Evolutionary conservation across 1,140 invertebrate species (phyloP).

Genomic region (Drosophila hydei): DNA sequence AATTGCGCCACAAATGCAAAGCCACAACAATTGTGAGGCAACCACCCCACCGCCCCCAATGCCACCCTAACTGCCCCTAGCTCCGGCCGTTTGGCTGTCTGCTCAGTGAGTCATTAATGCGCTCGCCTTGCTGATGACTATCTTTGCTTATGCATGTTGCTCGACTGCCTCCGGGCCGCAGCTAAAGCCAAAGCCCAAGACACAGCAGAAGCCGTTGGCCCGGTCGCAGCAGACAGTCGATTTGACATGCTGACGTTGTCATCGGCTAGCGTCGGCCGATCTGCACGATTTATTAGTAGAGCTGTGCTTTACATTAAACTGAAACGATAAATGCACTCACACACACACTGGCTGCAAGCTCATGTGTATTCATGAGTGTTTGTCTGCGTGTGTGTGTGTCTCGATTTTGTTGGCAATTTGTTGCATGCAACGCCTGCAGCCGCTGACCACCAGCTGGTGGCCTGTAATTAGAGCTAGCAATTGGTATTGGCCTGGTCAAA

Average conservation of each 20-base stretch:
- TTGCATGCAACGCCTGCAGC: slow-evolving; percentile 38
- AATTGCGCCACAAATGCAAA: slow-evolving; percentile 79
- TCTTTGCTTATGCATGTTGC: slow-evolving; percentile 74
- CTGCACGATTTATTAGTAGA: slow-evolving; percentile 67
- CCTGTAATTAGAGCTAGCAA: slow-evolving; percentile 39
- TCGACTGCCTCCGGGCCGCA: slow-evolving; percentile 28
- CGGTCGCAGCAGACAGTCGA: slow-evolving; percentile 13
- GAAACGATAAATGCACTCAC: background rate
- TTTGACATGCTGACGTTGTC: slow-evolving; percentile 65
- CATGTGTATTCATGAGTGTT: background rate
- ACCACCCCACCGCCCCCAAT: background rate
- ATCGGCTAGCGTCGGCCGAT: slow-evolving; percentile 61
- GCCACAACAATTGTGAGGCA: slow-evolving; percentile 69
- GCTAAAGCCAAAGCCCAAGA: background rate
- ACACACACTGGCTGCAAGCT: slow-evolving; percentile 1
- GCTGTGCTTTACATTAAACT: slow-evolving; percentile 60
- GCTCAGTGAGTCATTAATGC: slow-evolving; percentile 71
- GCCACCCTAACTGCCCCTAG: background rate
- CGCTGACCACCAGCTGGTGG: slow-evolving; percentile 12
- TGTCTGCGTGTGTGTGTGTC: background rate
- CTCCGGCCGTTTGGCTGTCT: slow-evolving; percentile 9
- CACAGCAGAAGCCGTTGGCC: slow-evolving; percentile 1
- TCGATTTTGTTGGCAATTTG: slow-evolving; percentile 45
- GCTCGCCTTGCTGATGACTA: slow-evolving; percentile 75
- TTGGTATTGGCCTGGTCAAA: slow-evolving; percentile 32